These are phyloP conservation scores for Octodon degus DNA, from an alignment of 2,113 vertebrate species.

Conservation along the genomic window DNA sequence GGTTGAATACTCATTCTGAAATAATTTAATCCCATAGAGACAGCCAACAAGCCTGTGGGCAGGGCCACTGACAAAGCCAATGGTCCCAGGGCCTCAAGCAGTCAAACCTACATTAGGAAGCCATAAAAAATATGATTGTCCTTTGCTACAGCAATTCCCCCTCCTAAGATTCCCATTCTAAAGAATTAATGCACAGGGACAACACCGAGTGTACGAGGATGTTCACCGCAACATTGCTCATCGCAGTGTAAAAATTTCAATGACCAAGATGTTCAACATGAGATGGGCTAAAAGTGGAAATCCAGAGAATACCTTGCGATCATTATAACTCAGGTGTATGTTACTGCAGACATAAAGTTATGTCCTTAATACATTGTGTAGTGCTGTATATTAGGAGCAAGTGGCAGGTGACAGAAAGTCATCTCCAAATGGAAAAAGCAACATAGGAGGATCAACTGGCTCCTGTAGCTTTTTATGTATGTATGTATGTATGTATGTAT, in stretches of 20 bases:
- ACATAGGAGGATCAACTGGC: not conserved
- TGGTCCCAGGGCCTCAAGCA: not conserved
- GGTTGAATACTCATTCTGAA: not conserved
- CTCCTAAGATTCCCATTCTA: not conserved
- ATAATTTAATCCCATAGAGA: not conserved
- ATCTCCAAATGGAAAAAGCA: constrained; percentile 9
- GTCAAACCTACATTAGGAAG: not conserved
- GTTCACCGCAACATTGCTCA: not conserved
- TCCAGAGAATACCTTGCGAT: not conserved
- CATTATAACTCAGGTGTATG: not conserved
- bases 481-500: not conserved
- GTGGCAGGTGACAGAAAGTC: not conserved
- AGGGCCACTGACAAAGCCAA: not conserved
- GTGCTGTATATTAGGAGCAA: not conserved
- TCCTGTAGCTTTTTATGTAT: too few relatives aligned
- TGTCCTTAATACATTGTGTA: not conserved
- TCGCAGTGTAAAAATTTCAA: not conserved
- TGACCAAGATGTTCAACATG: not conserved
- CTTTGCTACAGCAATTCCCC: not conserved
- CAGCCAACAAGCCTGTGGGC: not conserved
- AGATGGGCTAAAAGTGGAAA: not conserved
- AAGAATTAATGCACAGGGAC: not conserved
- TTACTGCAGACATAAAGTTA: not conserved
- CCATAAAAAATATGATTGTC: not conserved
- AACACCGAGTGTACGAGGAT: not conserved